Conservation (phyloP, 2,797 vertebrate species). For the Tachyglossus aculeatus region DNA sequence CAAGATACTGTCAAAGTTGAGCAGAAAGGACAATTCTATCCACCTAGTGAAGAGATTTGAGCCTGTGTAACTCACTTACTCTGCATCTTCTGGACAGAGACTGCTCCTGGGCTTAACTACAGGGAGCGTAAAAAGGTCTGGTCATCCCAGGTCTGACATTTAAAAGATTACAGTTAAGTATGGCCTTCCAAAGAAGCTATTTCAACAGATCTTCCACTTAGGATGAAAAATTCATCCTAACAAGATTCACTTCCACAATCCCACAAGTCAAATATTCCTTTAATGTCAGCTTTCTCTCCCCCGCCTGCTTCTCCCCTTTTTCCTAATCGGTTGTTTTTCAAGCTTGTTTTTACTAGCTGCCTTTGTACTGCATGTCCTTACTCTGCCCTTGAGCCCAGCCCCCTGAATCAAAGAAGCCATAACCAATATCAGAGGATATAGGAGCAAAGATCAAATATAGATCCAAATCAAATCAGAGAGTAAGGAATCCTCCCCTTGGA, state of each 20-base stretch:
- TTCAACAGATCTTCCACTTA: not conserved
- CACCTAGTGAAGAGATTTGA: not conserved
- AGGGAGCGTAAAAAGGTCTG: not conserved
- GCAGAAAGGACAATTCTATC: not conserved
- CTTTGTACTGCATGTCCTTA: too few species aligned
- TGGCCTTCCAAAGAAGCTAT: not conserved
- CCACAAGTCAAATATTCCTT: slow-evolving; percentile 6
- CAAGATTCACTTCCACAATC: not conserved
- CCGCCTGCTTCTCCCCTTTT: too few species aligned
- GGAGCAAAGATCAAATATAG: too few species aligned
- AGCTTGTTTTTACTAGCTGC: too few species aligned
- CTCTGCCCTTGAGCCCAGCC: too few species aligned
- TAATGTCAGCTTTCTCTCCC: slow-evolving; percentile 4
- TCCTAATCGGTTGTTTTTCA: too few species aligned
- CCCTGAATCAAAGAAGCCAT: too few species aligned
- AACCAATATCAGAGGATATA: too few species aligned
- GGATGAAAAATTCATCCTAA: not conserved
- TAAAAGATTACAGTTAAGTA: not conserved
- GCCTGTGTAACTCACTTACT: not conserved
- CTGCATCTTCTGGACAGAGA: not conserved
- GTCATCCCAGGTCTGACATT: not conserved
- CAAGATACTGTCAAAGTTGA: not conserved
- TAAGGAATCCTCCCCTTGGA: too few species aligned
- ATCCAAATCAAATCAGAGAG: too few species aligned
- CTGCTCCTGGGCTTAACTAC: not conserved